Evolutionary conservation across 2,888 invertebrate species (phyloP), one percentile per base, ranked within the genome.

Genomic region (Heliconius charithonia): DNA sequence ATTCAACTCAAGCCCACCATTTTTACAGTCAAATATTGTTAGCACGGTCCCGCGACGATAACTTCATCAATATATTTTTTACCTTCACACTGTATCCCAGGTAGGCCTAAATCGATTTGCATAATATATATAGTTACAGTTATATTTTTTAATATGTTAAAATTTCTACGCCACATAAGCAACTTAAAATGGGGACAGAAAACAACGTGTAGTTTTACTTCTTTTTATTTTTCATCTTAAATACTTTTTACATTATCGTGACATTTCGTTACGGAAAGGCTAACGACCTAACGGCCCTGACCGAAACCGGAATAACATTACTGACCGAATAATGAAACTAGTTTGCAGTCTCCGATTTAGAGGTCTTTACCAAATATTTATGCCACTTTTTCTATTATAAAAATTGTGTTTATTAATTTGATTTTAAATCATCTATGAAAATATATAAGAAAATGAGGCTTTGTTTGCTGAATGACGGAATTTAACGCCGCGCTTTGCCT

Each of bases 261-360:
- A 75, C 65, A 63, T 75, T 69, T 81, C 72, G 51, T 69, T 81
- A 81, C 71, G 70, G 73, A 74, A 77, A 84, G 88, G 85, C 87
- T 83, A 86, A 86, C 76, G 88, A 85, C 86, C 88, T 85, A 80
- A 83, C 89, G 88, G 88, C 83, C 83, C 78, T 90, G 91, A 85
- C 91, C 91, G 85, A 88, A 89, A 89, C 89, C 88, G 83, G 86
- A 83, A 83, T 75, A 83, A 85, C 83, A 80, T 84, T 83, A 86
- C 84, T 91, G 89, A 90, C 92, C 91, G 86, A 83, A 80, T 80
- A 73, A 69, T 67, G 19, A 81, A 82, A 75, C 79, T 74, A 45
- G 62, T 74, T 74, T 74, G 63, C 72, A 62, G 66, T 69, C 63
- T 67, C 16, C 32, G 62, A 72, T 72, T 72, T 72, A 16, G 16